Conservation (phyloP, 2,113 vertebrate genomes). For the Dromas ardeola region DNA sequence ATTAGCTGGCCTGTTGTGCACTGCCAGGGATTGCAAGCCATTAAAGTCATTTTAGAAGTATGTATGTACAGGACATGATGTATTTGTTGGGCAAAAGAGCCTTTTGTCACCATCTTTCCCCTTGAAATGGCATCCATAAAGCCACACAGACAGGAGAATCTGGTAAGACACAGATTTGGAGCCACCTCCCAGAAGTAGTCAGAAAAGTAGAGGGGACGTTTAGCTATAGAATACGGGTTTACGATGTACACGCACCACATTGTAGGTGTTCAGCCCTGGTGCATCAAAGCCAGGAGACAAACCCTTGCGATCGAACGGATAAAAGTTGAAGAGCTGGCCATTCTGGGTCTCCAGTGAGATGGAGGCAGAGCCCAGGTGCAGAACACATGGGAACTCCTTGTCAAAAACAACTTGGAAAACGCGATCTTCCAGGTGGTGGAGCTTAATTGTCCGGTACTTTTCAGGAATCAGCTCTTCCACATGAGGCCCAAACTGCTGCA, state of each 20-base stretch:
- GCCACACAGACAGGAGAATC: background rate
- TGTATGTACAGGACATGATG: background rate
- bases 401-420: constrained; percentile 89
- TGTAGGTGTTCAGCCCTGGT: constrained; percentile 90
- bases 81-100: background rate
- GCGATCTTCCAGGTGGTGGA: constrained; percentile 86
- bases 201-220: background rate
- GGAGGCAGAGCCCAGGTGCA: constrained; percentile 81
- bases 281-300: constrained; percentile 88
- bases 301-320: constrained; percentile 79
- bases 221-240: constrained; percentile 79
- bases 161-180: background rate
- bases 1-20: background rate
- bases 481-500: constrained; percentile 92
- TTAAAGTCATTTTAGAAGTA: background rate
- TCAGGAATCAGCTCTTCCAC: constrained; percentile 82
- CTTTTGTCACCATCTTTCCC: constrained; percentile 6
- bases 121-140: background rate
- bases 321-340: constrained; percentile 89
- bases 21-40: background rate
- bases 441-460: constrained; percentile 81
- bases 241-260: constrained; percentile 77
- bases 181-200: background rate
- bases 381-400: constrained; percentile 85
- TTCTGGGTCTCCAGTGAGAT: constrained; percentile 90